Conservation (phyloP, 2,113 vertebrate genomes). For the Neoarius graeffei region DNA sequence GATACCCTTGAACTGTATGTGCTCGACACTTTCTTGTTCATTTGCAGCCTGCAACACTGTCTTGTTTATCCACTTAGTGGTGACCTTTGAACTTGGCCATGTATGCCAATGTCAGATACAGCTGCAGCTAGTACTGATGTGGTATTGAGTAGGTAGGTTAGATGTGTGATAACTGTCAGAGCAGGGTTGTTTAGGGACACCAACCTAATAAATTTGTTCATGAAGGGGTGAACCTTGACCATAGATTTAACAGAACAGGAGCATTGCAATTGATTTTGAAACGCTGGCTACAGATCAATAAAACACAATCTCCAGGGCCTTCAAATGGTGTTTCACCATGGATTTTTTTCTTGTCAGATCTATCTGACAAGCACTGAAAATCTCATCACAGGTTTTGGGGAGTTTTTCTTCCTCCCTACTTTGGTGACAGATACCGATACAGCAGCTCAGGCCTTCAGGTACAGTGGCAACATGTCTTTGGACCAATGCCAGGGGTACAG, state of each 20-base stretch:
- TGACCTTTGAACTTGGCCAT: slow-evolving; percentile 24
- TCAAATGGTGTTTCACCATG: slow-evolving; percentile 26
- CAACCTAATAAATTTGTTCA: slow-evolving; percentile 34
- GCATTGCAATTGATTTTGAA: slow-evolving; percentile 37
- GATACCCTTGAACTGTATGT: slow-evolving; percentile 36
- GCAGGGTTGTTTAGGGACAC: neutral
- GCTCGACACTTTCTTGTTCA: neutral
- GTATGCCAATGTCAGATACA: slow-evolving; percentile 16
- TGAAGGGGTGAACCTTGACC: neutral
- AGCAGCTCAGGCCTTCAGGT: slow-evolving; percentile 4
- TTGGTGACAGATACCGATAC: slow-evolving; percentile 18
- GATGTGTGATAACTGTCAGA: slow-evolving; percentile 34
- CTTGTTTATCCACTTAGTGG: slow-evolving; percentile 36
- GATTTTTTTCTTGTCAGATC: slow-evolving; percentile 9
- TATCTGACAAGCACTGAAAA: slow-evolving; percentile 23
- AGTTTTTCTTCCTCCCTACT: slow-evolving; percentile 13
- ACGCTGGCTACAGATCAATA: slow-evolving; percentile 48
- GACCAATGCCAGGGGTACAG: neutral
- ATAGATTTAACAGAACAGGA: slow-evolving; percentile 1
- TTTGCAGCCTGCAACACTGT: slow-evolving; percentile 16
- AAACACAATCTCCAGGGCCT: slow-evolving; percentile 35
- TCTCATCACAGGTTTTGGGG: slow-evolving; percentile 4
- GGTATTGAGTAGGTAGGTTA: neutral
- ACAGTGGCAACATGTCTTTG: neutral
- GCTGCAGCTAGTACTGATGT: neutral